These are phyloP conservation scores for Pristionchus maxplancki DNA, from an alignment of 2,888 invertebrate species.

Conservation along the genomic window DNA sequence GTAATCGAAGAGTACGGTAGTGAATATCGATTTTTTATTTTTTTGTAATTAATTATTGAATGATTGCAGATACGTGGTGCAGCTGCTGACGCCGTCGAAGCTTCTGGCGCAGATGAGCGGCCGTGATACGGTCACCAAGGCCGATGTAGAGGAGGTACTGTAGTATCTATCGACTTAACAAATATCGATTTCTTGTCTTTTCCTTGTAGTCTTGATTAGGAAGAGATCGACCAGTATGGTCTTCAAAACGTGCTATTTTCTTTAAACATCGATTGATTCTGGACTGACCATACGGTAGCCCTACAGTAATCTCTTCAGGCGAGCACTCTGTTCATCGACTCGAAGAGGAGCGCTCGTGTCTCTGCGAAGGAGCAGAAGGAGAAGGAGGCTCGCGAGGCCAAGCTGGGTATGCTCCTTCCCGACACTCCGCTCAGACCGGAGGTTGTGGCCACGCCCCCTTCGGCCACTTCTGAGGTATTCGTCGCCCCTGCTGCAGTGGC, in stretches of 20 bases:
- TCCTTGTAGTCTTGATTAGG: no score
- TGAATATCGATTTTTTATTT: neutral
- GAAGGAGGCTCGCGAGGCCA: neutral
- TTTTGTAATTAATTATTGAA: constrained; percentile 25
- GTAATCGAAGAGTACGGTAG: neutral
- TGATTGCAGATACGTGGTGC: constrained; percentile 88
- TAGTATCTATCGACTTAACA: neutral
- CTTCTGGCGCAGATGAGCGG: constrained; percentile 83
- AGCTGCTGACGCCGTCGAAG: constrained; percentile 92
- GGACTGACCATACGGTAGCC: no score
- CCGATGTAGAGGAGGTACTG: constrained; percentile 54
- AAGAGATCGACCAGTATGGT: neutral
- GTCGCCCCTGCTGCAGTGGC: neutral
- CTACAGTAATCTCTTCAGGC: constrained; percentile 79
- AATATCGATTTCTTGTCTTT: neutral
- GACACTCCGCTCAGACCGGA: neutral
- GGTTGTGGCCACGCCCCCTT: neutral
- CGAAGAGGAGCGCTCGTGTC: constrained; percentile 54
- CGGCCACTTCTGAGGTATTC: neutral
- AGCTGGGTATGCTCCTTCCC: neutral
- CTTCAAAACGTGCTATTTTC: neutral
- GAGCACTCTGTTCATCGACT: constrained; percentile 90
- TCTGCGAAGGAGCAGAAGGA: constrained; percentile 55
- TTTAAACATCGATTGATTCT: neutral
- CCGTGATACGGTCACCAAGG: constrained; percentile 80